Percentiles rank a stretch among this genome's conserved stretches.
Evolutionary conservation across 1,140 invertebrate species (phyloP).

Genomic region (Cardiocondyla obscurior): DNA sequence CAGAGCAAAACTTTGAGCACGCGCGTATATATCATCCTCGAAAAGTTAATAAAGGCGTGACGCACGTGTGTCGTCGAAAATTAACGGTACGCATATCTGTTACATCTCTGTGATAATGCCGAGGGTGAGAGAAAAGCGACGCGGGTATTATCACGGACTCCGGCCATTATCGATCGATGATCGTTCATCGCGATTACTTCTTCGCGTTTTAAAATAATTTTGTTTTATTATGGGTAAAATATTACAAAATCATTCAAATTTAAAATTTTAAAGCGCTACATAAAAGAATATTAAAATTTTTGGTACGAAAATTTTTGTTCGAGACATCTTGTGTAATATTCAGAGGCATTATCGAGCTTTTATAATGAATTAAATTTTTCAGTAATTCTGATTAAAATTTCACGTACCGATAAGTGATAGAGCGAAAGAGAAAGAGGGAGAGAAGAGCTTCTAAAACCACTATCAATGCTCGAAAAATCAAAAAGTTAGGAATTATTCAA

Average conservation of each 20-base stretch:
- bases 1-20: neutral
- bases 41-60: slow-evolving; percentile 7
- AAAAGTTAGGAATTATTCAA: slow-evolving; percentile 2
- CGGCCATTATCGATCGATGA: neutral
- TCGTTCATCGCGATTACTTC: slow-evolving; percentile 5
- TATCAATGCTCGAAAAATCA: neutral
- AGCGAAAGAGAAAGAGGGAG: neutral
- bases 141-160: slow-evolving; percentile 20
- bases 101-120: slow-evolving; percentile 48
- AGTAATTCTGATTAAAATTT: slow-evolving; percentile 26
- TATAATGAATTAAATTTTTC: slow-evolving; percentile 6
- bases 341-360: neutral
- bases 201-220: too few relatives aligned
- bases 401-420: neutral
- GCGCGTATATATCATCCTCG: neutral
- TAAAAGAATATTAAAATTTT: neutral
- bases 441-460: neutral
- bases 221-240: neutral
- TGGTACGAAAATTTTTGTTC: neutral
- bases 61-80: slow-evolving; percentile 39
- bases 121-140: slow-evolving; percentile 36
- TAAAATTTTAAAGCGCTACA: neutral
- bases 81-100: slow-evolving; percentile 64
- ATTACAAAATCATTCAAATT: neutral
- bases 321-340: neutral